Conservation (phyloP, 2,113 vertebrate species). For the Formicarius rufipectus region DNA sequence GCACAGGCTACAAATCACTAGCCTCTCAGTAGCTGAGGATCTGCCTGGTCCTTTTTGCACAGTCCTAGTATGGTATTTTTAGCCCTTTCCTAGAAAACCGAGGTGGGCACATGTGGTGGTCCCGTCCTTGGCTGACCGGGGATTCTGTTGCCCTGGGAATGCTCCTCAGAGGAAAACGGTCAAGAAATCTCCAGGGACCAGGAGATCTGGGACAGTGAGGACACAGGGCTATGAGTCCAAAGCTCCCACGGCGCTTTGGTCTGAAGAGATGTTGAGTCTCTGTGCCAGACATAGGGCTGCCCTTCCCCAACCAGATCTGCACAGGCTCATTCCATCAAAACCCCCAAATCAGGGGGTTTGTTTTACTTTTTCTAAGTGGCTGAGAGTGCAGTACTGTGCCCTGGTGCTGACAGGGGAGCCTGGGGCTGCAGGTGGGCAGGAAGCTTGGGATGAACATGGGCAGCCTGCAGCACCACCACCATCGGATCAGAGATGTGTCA, state of each 20-base stretch:
- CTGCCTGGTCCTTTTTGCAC: background rate
- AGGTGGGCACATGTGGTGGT: background rate
- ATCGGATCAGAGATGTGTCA: background rate
- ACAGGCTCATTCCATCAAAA: background rate
- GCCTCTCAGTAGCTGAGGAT: background rate
- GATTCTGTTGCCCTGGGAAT: background rate
- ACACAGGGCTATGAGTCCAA: background rate
- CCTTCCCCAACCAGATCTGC: background rate
- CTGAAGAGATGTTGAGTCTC: fast-evolving
- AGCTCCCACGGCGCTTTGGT: background rate
- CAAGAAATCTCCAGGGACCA: background rate
- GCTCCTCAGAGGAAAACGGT: background rate
- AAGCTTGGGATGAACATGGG: background rate
- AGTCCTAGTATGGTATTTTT: background rate
- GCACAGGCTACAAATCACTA: background rate
- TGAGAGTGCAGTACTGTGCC: background rate
- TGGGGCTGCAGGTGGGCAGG: background rate
- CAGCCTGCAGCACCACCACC: background rate
- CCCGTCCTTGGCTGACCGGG: background rate
- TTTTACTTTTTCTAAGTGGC: background rate
- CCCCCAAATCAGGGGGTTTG: background rate
- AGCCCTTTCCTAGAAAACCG: background rate
- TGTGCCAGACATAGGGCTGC: background rate
- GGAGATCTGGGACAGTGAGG: background rate
- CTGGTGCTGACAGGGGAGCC: fast-evolving